Conservation (phyloP, 1,140 invertebrate species). For the Drosophila novamexicana region DNA sequence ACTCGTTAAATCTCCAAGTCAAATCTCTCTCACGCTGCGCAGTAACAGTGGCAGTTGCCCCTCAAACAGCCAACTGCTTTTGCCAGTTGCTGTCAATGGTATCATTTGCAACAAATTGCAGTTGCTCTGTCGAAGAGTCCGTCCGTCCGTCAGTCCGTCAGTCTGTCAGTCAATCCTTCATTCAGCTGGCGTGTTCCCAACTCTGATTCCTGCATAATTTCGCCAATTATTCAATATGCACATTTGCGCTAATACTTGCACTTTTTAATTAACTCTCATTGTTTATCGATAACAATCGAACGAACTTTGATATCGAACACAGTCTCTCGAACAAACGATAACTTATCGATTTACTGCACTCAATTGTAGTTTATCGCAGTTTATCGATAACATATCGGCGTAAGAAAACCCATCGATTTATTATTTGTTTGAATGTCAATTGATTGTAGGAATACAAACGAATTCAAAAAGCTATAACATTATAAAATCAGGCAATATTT, state of each 20-base stretch:
- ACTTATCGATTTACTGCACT: no score
- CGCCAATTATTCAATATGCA: neutral
- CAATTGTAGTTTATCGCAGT: no score
- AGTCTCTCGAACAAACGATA: no score
- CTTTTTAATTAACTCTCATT: neutral
- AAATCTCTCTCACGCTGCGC: neutral
- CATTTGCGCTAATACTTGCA: no score
- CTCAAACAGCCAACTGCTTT: neutral
- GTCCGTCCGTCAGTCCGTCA: neutral
- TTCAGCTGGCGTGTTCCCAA: neutral
- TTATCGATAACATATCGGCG: no score
- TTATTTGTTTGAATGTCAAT: no score
- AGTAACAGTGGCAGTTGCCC: neutral
- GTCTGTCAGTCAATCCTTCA: neutral
- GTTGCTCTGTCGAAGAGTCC: neutral
- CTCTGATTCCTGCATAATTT: neutral
- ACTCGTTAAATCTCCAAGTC: neutral
- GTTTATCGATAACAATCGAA: neutral
- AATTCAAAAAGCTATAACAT: no score
- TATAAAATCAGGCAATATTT: no score
- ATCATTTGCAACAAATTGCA: constrained; percentile 7
- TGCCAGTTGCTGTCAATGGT: constrained; percentile 3
- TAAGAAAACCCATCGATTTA: no score
- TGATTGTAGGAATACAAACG: no score
- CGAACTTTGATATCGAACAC: no score